Conservation (phyloP, 2,113 vertebrate species). For the Balaenoptera acutorostrata region DNA sequence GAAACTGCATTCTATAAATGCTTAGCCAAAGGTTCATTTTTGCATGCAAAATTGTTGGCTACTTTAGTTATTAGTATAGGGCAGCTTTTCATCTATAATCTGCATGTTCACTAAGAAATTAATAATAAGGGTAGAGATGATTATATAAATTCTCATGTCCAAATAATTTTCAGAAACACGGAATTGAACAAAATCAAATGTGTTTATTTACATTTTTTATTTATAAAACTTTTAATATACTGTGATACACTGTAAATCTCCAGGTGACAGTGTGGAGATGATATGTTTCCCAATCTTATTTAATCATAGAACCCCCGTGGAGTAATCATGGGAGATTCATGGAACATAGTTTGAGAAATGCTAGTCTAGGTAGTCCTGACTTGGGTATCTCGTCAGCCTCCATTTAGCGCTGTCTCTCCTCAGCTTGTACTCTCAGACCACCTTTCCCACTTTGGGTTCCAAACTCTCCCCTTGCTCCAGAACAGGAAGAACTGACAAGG, state of each 20-base stretch:
- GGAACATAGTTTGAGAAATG: neutral
- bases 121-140: neutral
- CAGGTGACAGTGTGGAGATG: neutral
- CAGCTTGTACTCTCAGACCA: neutral
- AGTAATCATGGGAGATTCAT: neutral
- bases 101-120: neutral
- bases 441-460: neutral
- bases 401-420: neutral
- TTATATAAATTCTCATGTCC: neutral
- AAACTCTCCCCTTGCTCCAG: neutral
- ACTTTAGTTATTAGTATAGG: neutral
- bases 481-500: neutral
- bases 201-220: neutral
- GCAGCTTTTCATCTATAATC: neutral
- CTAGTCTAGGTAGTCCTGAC: neutral
- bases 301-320: neutral
- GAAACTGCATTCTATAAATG: neutral
- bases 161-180: neutral
- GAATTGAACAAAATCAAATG: neutral
- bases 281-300: neutral
- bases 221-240: neutral
- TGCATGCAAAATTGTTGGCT: neutral
- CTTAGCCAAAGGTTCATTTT: neutral
- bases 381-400: neutral
- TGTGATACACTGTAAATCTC: neutral